These are phyloP conservation scores for Corythaixoides concolor DNA, from an alignment of 2,113 vertebrate species.

Conservation along the genomic window DNA sequence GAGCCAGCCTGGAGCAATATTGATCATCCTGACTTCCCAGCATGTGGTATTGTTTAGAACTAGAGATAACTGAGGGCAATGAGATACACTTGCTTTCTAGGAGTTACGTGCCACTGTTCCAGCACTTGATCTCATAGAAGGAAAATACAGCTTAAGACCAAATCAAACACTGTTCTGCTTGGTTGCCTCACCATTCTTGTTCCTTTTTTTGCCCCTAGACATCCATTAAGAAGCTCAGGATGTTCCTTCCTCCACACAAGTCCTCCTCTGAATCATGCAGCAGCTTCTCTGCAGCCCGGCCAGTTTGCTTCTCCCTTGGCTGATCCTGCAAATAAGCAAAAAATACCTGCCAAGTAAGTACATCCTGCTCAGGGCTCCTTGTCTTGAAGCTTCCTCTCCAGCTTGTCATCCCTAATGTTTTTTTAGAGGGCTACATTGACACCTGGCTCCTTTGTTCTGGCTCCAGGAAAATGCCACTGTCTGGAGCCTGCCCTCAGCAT, in stretches of 20 bases:
- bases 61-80: not conserved
- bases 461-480: conserved; percentile 8
- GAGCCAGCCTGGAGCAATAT: not conserved
- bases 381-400: not conserved
- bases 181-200: not conserved
- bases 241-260: not conserved
- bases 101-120: not conserved
- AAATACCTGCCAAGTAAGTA: not conserved
- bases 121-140: not conserved
- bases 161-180: not conserved
- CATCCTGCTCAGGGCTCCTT: not conserved
- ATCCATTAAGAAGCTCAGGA: not conserved
- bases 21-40: not conserved
- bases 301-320: not conserved
- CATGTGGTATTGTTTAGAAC: not conserved
- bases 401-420: not conserved
- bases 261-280: not conserved
- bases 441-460: conserved; percentile 9
- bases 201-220: not conserved
- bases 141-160: not conserved
- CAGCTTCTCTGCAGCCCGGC: not conserved
- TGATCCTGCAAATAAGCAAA: not conserved
- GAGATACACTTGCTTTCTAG: not conserved
- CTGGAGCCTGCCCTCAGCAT: not conserved
- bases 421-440: not conserved